Evolutionary conservation across 1,140 invertebrate species (phyloP).

Genomic region (Drosophila sucinea): DNA sequence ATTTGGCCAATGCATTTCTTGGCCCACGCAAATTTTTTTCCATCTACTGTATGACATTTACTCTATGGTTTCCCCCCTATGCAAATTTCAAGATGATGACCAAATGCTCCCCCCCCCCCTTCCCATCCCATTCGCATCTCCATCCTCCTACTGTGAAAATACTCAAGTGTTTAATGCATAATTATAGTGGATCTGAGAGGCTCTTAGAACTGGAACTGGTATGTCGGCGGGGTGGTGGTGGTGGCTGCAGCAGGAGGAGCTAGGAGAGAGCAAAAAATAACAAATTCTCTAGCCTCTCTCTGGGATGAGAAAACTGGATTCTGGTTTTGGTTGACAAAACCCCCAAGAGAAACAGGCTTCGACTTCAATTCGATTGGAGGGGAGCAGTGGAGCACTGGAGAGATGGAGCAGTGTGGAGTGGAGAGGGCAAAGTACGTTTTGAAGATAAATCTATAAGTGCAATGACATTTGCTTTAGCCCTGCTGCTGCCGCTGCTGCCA

Average conservation of each 20-base stretch:
- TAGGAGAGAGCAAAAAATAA: neutral
- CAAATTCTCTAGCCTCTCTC: constrained; percentile 25
- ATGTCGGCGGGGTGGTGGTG: constrained; percentile 17
- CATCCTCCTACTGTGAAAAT: constrained; percentile 28
- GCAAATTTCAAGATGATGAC: constrained; percentile 64
- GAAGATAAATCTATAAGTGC: constrained; percentile 76
- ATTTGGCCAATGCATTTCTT: constrained; percentile 74
- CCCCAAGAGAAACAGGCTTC: constrained; percentile 71
- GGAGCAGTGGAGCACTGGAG: neutral
- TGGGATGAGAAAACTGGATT: constrained; percentile 61
- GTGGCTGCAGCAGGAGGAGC: constrained; percentile 18
- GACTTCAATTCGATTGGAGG: constrained; percentile 17
- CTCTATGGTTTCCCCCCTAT: constrained; percentile 66
- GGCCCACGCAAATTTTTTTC: constrained; percentile 36
- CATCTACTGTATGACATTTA: constrained; percentile 56
- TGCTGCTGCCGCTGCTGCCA: neutral
- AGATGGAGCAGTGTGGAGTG: neutral
- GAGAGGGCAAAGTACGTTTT: constrained; percentile 70
- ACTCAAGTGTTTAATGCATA: constrained; percentile 79
- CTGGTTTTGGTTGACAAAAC: constrained; percentile 62
- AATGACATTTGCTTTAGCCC: constrained; percentile 55
- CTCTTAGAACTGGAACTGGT: constrained; percentile 58
- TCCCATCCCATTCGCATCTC: too few relatives aligned
- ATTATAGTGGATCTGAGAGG: constrained; percentile 55
- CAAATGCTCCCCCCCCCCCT: constrained; percentile 43